phyloP scores from a whole-genome alignment of 2,888 invertebrate genomes.

The Drosophila kokeensis region DNA sequence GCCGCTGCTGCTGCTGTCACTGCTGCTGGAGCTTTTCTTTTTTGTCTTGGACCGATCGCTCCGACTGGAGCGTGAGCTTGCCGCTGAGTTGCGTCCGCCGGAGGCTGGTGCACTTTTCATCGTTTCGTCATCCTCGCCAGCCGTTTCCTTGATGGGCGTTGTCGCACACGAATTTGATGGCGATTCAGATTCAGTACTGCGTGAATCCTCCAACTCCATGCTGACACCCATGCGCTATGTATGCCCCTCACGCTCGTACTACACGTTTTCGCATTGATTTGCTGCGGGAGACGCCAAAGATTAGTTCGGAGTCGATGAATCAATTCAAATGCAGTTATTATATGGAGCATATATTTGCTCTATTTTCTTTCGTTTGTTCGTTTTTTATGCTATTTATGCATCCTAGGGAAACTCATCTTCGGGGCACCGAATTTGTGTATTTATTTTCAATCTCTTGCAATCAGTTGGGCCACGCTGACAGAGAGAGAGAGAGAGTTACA shows the following conservation, averaged over 20 bases:
- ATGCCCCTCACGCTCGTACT: conserved; percentile 1
- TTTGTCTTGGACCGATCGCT: conserved; percentile 53
- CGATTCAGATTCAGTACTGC: conserved; percentile 82
- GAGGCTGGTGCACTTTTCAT: conserved; percentile 11
- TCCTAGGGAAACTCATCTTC: conserved; percentile 21
- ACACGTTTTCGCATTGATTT: conserved; percentile 12
- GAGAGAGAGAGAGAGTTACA: not conserved
- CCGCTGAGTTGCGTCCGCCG: conserved; percentile 67
- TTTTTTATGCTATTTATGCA: conserved; percentile 6
- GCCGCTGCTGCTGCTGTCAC: conserved; percentile 65
- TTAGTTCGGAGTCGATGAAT: conserved; percentile 22
- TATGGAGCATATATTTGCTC: conserved; percentile 4
- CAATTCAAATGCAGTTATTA: not conserved
- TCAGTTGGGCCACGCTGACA: conserved; percentile 27
- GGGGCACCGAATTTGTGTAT: conserved; percentile 13
- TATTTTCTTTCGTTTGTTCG: not conserved
- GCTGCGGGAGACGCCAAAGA: conserved; percentile 46
- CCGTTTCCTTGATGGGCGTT: conserved; percentile 60
- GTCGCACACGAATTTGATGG: conserved; percentile 84
- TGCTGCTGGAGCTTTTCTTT: conserved; percentile 71
- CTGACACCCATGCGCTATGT: conserved; percentile 35
- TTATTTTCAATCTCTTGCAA: not conserved
- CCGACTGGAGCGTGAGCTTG: conserved; percentile 76
- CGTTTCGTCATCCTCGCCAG: conserved; percentile 9
- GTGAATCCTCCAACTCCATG: conserved; percentile 84